Base-by-base conservation (phyloP, 2,113 vertebrate species). In the Cryptoleucopteryx plumbea region DNA sequence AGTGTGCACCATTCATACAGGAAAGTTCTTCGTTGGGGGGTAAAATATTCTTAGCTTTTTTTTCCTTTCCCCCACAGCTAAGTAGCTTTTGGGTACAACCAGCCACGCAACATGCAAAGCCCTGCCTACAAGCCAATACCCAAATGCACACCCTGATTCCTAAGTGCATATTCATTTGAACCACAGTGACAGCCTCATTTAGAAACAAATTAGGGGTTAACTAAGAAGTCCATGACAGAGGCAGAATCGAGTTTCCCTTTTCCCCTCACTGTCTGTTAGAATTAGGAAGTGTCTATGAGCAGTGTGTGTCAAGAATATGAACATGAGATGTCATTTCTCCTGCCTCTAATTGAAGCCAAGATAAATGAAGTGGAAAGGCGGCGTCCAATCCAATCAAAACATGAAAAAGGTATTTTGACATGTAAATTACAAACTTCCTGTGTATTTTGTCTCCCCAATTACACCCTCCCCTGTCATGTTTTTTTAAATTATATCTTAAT, bases 401-500 rank as follows among this genome's bases (percentile, higher is more conserved):
- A 98, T 98, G 97, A 98, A 98, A 98, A 98, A 98, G 97, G 98
- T 98, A 98, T 98, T 98, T 98, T 98, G 98, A 98, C 98, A 98
- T 98, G 98, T 98, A 98, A 98, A 98, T 98, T 98, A 98, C 97
- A 98, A 98, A 98, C 98, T 98, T 98, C 98, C 98, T 98, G 97
- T 98, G 98, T 98, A 98, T 98, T 98, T 98, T 98, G 98, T 98
- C 98, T 98, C 97, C 97, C 98, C 98, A 98, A 98, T 98, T 98
- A 98, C 98, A 98, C 97, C 97, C 98, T 98, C 98, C 97, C 96
- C 97, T 98, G 98, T 98, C 98, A 98, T 98, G 98, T 98, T 98
- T 98, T 98, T 98, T 97, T 67, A 98, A 98, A 98, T 98, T 98
- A 98, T 98, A 98, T 98, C 98, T 98, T 98, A 98, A 98, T 98